A percentile compares a stretch with the other conserved stretches of the same genome.
phyloP scores from a whole-genome alignment of 2,113 vertebrate genomes.

The Furnarius figulus region DNA sequence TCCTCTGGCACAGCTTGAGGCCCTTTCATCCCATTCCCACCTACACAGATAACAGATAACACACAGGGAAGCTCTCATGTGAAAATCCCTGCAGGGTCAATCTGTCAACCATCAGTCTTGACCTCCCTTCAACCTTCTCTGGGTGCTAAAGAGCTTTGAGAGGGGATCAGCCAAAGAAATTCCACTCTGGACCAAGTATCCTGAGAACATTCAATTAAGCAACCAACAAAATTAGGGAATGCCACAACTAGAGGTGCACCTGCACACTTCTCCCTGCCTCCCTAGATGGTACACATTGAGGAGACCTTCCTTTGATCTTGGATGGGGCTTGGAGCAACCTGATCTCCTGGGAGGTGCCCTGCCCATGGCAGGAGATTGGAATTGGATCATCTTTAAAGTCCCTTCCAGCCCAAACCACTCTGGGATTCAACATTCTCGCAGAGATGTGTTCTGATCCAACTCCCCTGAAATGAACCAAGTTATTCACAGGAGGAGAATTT shows the following conservation, averaged over 20 bases:
- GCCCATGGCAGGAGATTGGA: not conserved
- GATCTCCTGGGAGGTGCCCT: not conserved
- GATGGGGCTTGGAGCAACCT: not conserved
- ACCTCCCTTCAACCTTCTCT: not conserved
- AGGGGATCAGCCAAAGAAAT: slow-evolving; percentile 1
- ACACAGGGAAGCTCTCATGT: not conserved
- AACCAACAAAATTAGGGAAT: not conserved
- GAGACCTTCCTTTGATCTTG: not conserved
- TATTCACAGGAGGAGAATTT: not conserved
- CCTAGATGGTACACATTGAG: not conserved
- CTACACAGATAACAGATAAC: not conserved
- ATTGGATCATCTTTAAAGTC: not conserved
- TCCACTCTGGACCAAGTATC: not conserved
- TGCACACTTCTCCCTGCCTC: not conserved
- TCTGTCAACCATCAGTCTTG: not conserved
- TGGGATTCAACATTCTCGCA: rapidly evolving
- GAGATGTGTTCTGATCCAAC: not conserved
- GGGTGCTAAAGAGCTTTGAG: slow-evolving; percentile 1
- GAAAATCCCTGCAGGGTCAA: not conserved
- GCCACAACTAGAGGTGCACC: not conserved
- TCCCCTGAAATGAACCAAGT: not conserved
- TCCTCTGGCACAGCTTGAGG: not conserved
- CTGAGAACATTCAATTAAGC: not conserved
- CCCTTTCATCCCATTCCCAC: not conserved
- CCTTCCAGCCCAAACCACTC: not conserved